These are phyloP conservation scores for Platorchestia sp. DNA, from an alignment of 1,140 invertebrate species.

Conservation along the genomic window DNA sequence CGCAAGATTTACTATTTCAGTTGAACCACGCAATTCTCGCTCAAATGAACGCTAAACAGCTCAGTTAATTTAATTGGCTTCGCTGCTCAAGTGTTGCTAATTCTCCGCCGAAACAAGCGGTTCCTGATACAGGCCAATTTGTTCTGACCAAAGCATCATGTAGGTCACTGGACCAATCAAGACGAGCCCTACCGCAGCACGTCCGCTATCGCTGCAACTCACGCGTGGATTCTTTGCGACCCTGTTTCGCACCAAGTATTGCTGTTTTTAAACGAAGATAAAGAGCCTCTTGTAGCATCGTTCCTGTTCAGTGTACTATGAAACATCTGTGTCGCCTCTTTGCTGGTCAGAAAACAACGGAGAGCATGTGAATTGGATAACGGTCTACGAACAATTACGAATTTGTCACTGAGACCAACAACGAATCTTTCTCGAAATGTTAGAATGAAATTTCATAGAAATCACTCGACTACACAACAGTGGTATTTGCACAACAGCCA, in stretches of 20 bases:
- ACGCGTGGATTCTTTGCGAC: background rate
- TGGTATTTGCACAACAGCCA: background rate
- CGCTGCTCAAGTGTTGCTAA: background rate
- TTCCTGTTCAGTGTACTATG: background rate
- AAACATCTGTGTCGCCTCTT: background rate
- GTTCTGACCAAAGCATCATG: constrained; percentile 21
- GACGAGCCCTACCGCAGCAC: background rate
- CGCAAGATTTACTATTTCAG: background rate
- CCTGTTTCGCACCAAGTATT: background rate
- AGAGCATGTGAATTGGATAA: background rate
- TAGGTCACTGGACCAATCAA: constrained; percentile 8
- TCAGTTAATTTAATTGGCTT: background rate
- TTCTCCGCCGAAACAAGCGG: background rate
- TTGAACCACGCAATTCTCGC: background rate
- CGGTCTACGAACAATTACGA: background rate
- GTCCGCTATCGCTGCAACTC: background rate
- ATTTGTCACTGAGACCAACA: background rate
- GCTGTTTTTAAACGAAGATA: background rate
- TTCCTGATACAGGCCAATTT: background rate
- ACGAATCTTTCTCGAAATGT: background rate
- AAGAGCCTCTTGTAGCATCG: background rate
- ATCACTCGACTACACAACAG: background rate
- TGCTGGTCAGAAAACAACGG: background rate
- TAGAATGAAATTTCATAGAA: background rate
- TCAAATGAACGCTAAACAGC: background rate